These are phyloP conservation scores for Morone chrysops DNA, from an alignment of 2,113 vertebrate genomes.

Conservation along the genomic window DNA sequence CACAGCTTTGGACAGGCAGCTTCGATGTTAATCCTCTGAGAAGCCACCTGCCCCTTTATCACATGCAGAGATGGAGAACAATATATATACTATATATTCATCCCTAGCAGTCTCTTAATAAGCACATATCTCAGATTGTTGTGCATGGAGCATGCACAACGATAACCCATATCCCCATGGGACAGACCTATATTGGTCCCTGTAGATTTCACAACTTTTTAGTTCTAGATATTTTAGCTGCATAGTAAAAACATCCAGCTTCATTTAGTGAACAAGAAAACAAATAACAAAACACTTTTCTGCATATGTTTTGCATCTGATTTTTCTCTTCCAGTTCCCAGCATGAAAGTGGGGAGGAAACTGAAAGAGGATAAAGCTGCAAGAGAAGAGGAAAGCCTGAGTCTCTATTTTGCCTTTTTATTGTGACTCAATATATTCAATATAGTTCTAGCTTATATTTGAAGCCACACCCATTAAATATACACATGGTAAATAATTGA, in stretches of 20 bases:
- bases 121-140: slow-evolving; percentile 10
- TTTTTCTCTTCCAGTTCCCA: background rate
- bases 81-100: background rate
- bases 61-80: slow-evolving; percentile 22
- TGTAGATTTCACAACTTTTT: background rate
- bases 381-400: background rate
- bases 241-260: background rate
- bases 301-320: too few species aligned
- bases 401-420: background rate
- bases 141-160: slow-evolving; percentile 14
- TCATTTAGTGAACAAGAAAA: too few species aligned
- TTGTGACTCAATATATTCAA: slow-evolving; percentile 1
- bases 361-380: background rate
- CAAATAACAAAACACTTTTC: too few species aligned
- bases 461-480: slow-evolving; percentile 2
- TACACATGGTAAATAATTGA: slow-evolving; percentile 24
- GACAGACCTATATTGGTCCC: background rate
- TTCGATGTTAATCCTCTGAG: slow-evolving; percentile 28
- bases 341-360: background rate
- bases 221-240: background rate
- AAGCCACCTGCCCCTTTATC: slow-evolving; percentile 17
- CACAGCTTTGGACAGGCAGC: slow-evolving; percentile 41
- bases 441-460: background rate
- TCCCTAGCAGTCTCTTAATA: slow-evolving; percentile 1
- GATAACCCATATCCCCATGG: slow-evolving; percentile 4